Percentiles rank a stretch among this genome's conserved stretches.
These are phyloP conservation scores for Heterodera filipjevi DNA, from an alignment of 2,888 invertebrate species.

Conservation along the genomic window DNA sequence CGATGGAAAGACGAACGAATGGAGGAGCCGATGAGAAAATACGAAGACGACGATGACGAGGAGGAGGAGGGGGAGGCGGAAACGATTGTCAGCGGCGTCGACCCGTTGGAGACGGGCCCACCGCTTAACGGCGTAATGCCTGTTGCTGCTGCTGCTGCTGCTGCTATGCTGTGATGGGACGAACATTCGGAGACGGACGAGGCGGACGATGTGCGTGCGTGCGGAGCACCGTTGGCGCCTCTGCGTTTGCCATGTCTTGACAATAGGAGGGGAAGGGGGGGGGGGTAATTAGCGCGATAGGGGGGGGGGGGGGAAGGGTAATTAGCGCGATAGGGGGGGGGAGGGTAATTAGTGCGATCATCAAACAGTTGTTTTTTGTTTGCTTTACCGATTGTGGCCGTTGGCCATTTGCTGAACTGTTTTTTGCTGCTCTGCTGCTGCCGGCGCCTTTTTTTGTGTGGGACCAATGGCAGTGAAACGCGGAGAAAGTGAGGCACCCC, in stretches of 20 bases:
- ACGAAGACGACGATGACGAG: not conserved
- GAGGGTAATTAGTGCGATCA: no score
- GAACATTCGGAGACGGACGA: conserved; percentile 7
- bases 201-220: conserved; percentile 3
- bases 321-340: no score
- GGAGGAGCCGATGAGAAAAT: conserved; percentile 15
- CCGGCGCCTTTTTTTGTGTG: not conserved
- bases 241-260: not conserved
- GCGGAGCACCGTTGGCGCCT: not conserved
- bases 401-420: not conserved
- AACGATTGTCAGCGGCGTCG: not conserved
- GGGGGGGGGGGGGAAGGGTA: no score
- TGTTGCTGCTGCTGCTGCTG: no score
- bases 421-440: not conserved
- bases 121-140: conserved; percentile 74
- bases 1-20: conserved; percentile 33
- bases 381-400: not conserved
- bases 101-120: conserved; percentile 76
- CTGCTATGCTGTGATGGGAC: not conserved
- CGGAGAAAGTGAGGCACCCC: conserved; percentile 18
- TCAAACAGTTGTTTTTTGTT: no score
- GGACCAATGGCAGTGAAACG: conserved; percentile 24
- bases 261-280: no score
- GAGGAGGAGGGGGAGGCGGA: not conserved
- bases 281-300: no score